These are phyloP conservation scores for Tribolium freemani DNA, from an alignment of 2,888 invertebrate genomes.

Conservation along the genomic window DNA sequence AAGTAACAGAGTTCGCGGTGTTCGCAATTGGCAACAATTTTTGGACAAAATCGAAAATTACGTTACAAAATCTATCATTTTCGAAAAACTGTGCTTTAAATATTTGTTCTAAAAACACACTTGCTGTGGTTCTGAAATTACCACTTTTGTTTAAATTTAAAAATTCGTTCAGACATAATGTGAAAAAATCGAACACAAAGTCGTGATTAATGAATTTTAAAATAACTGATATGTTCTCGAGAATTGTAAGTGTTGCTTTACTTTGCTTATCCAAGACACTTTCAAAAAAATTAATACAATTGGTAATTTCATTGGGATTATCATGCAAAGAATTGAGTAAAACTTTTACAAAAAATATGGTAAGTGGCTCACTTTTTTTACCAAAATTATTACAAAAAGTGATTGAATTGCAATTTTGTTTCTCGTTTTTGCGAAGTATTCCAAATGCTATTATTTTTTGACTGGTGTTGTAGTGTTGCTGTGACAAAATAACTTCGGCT, in stretches of 20 bases:
- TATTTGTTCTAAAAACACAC: background rate
- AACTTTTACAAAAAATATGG: background rate
- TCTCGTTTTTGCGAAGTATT: too few species aligned
- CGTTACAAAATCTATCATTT: background rate
- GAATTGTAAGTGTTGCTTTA: constrained; percentile 45
- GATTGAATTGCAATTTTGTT: background rate
- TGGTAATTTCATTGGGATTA: background rate
- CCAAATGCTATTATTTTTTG: constrained; percentile 19
- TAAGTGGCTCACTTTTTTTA: background rate
- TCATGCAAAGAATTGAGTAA: constrained; percentile 1
- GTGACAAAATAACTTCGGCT: constrained; percentile 4
- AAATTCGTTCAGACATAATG: constrained; percentile 33
- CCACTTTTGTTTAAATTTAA: constrained; percentile 42
- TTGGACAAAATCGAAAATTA: constrained; percentile 34
- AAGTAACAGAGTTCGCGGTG: constrained; percentile 1
- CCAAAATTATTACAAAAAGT: background rate
- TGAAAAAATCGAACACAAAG: constrained; percentile 34
- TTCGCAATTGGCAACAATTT: constrained; percentile 17
- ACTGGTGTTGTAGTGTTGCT: background rate
- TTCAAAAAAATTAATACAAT: constrained; percentile 38
- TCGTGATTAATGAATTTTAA: constrained; percentile 5
- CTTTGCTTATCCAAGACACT: constrained; percentile 48
- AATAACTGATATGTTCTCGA: constrained; percentile 39
- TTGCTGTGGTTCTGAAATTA: constrained; percentile 38
- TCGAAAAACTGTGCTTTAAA: background rate